Evolutionary conservation across 2,888 invertebrate species (phyloP), one percentile per base, ranked within the genome.

Genomic region (Romanomermis culicivorax): DNA sequence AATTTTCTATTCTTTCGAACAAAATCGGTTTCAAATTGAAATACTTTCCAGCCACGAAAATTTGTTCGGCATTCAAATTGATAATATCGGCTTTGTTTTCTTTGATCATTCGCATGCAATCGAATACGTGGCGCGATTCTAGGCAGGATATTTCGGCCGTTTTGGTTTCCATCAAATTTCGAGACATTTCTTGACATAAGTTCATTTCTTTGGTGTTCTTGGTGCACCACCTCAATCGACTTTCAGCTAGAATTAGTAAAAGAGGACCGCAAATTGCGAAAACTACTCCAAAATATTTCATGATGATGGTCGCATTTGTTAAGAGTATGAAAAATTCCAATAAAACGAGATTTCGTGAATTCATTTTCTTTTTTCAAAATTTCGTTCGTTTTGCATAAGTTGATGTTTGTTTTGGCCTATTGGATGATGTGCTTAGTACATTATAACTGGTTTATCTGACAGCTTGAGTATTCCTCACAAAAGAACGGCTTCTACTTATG

Each of bases 11-110:
- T 49, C 50, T 25, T 70, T 82, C 82, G 60, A 80, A 80, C 65
- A 82, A 77, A 2, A 85, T 75, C 0, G 79, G 78, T 66, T 81
- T 81, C 69, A 83, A 80, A 68, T 81, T 77, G 66, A 82, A 70
- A 58, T 71, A 84, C 77, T 79, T 77, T 62, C 77, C 77, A 0
- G 83, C 85, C 47, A 86, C 78, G 68, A 85, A 86, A 78, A 85
- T 83, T 64, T 85, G 85, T 64, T 85, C 85, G 2, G 87, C 84
- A 65, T 86, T 85, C 1, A 82, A 80, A 4, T 81, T 80, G 27
- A 82, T 78, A 55, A 86, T 77, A 68, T 88, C 87, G 0, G 85
- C 86, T 64, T 80, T 77, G 26, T 81, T 77, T 60, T 78, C 76
- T 59, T 81, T 79, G 7, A 88, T 80, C 68, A 78, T 77, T 57